Evolutionary conservation across 2,888 invertebrate genomes (phyloP), one percentile per base, ranked within the genome.

Genomic region (Thymelicus acteon): DNA sequence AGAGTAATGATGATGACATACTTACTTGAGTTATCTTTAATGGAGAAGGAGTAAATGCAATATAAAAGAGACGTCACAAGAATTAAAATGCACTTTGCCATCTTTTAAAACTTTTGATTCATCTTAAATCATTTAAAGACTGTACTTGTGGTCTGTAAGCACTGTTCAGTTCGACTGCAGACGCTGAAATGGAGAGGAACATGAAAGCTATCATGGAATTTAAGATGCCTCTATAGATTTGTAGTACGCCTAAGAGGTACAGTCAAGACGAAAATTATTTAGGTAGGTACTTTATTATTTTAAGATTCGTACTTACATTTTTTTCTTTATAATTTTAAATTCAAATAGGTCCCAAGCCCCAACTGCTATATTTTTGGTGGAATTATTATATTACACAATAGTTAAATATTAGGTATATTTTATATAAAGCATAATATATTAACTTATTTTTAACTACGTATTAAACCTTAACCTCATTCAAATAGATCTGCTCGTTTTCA

Each of bases 21-120:
- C 83, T 84, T 82, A 91, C 92, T 86, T 66, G 80, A 60, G 71
- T 78, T 75, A 52, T 81, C 78, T 58, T 80, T 77, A 47, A 87
- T 81, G 13, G 80, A 80, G 75, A 83, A 84, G 0, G 90, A 81
- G 74, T 82, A 80, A 80, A 86, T 79, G 7, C 81, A 87, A 78
- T 80, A 82, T 72, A 90, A 78, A 13, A 88, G 80, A 15, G 84
- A 78, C 39, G 82, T 82, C 72, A 89, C 73, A 60, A 89, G 72
- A 12, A 79, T 75, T n/a, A 85, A 60, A 6, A 82, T 71, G 69
- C 79, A 82, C 73, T 84, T 87, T 4, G 75, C 73, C 65, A 76
- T 76, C 90, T 91, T 57, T 12, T 8, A 44, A 8, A 5, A n/a
- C n/a, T 19, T 12, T 48, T 62, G 47, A 12, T 31, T 47, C 58